phyloP scores from a whole-genome alignment of 2,113 vertebrate species.

The Anthoscopus minutus region DNA sequence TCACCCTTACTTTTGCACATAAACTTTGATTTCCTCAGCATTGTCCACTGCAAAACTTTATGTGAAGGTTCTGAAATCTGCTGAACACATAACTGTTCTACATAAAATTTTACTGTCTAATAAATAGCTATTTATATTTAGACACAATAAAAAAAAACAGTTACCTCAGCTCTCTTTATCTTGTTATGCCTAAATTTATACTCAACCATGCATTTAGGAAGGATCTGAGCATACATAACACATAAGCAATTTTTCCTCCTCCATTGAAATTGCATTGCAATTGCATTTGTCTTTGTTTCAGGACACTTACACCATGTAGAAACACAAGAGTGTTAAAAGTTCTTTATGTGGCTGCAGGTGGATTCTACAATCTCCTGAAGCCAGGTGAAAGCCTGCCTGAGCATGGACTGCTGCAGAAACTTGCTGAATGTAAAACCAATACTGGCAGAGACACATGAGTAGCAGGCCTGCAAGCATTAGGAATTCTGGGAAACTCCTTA shows the following conservation, averaged over 20 bases:
- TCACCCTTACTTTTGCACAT: neutral
- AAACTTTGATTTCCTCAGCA: neutral
- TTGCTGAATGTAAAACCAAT: neutral
- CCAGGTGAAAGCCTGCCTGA: neutral
- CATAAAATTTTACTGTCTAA: neutral
- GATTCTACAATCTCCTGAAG: neutral
- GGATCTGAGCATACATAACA: neutral
- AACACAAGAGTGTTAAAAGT: neutral
- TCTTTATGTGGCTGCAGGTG: neutral
- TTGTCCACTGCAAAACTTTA: neutral
- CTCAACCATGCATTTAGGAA: neutral
- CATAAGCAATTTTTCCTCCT: neutral
- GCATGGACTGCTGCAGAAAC: neutral
- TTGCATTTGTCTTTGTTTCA: neutral
- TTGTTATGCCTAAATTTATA: neutral
- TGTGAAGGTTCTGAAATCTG: neutral
- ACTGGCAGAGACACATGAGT: neutral
- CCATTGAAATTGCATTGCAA: neutral
- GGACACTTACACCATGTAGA: neutral
- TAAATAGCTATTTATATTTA: neutral
- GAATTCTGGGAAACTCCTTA: neutral
- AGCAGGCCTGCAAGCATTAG: neutral
- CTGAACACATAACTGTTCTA: neutral
- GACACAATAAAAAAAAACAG: neutral
- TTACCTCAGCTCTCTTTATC: neutral